These are phyloP conservation scores for Lampris incognitus DNA, from an alignment of 2,113 vertebrate genomes.

Conservation along the genomic window DNA sequence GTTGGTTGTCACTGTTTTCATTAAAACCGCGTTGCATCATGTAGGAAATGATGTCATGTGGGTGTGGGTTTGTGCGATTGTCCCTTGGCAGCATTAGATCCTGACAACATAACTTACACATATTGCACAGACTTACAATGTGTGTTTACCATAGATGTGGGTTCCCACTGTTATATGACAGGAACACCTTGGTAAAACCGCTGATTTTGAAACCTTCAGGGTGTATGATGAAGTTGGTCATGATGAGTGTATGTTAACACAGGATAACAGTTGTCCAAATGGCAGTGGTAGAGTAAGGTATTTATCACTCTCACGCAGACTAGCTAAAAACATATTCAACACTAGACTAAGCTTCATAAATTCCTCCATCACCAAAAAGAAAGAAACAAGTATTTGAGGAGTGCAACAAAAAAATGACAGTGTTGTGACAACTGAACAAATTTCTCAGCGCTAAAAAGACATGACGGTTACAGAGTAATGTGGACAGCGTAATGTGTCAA, in stretches of 20 bases:
- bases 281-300: background rate
- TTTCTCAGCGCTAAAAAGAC: background rate
- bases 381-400: no score
- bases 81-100: conserved; percentile 42
- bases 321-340: background rate
- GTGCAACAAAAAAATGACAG: background rate
- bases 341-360: no score
- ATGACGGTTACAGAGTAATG: background rate
- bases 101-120: conserved; percentile 6
- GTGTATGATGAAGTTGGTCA: background rate
- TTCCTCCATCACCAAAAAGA: no score
- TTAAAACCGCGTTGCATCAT: conserved; percentile 20
- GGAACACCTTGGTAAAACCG: no score
- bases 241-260: background rate
- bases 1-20: conserved; percentile 32
- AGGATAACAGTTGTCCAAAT: background rate
- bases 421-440: background rate
- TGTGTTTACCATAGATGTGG: no score
- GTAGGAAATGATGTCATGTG: conserved; percentile 61
- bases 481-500: no score
- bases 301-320: background rate
- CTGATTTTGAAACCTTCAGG: no score
- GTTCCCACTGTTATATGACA: no score
- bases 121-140: conserved; percentile 17
- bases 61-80: conserved; percentile 42